Base-by-base conservation (phyloP, 2,888 invertebrate genomes). In the Epiblema foenella region DNA sequence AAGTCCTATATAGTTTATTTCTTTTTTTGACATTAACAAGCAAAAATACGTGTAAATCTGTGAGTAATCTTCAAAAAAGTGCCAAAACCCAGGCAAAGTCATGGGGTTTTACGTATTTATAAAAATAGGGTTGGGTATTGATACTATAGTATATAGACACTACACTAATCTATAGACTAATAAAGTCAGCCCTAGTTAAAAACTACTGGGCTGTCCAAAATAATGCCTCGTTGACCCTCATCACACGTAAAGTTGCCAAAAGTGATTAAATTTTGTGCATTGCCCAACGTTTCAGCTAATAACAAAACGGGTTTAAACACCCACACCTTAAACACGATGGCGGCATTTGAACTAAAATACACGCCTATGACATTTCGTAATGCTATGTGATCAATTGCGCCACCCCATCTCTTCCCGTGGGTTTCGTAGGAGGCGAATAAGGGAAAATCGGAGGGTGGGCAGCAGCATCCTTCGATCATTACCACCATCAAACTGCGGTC, bases 311-410 rank as follows among this genome's bases (percentile, higher is more conserved):
- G 75, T 74, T 73, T 58, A 68, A 56, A 49, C 60, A 69, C n/a
- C n/a, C n/a, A n/a, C n/a, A 69, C 68, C 73, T 70, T 67, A 67
- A 70, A 73, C 17, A 52, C 46, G 42, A 33, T 64, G 62, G 56
- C 73, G 74, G 70, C 75, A 76, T 76, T 76, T 74, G 62, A 49
- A 65, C 72, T 74, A 73, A 74, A 75, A 62, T 52, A 33, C 24
- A 51, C 66, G 71, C 63, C 54, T 72, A n/a, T 70, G 39, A 57
- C 60, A 68, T 77, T 77, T 68, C 72, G 75, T 71, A 73, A 77
- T 72, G 33, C 59, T 57, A 69, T 68, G 39, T 57, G 67, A 57
- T 63, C n/a, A 63, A 52, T 68, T n/a, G n/a, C n/a, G n/a, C n/a
- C n/a, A n/a, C n/a, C n/a, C n/a, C n/a, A n/a, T n/a, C n/a, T n/a